These are phyloP conservation scores for Apotomis turbidana DNA, from an alignment of 2,888 invertebrate genomes.

Conservation along the genomic window DNA sequence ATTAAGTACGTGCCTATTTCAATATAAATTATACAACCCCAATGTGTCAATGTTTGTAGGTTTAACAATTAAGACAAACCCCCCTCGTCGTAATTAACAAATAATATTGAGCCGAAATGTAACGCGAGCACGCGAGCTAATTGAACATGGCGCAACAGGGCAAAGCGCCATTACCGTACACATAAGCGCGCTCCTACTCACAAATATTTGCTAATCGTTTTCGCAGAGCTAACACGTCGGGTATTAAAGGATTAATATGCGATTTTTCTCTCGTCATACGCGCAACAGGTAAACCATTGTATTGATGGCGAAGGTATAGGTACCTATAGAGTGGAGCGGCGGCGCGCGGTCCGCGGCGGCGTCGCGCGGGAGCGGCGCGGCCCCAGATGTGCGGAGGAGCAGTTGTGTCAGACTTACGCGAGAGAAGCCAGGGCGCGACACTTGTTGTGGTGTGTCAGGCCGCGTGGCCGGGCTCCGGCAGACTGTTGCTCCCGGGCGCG, in stretches of 20 bases:
- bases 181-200: conserved; percentile 14
- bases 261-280: conserved; percentile 60
- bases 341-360: conserved; percentile 39
- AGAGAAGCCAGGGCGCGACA: conserved; percentile 56
- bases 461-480: conserved; percentile 83
- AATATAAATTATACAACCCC: not conserved
- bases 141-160: conserved; percentile 37
- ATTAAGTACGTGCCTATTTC: not conserved
- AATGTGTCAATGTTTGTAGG: not conserved
- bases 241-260: conserved; percentile 36
- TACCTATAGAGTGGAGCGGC: conserved; percentile 41
- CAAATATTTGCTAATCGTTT: conserved; percentile 39
- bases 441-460: conserved; percentile 69
- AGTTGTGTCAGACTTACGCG: conserved; percentile 71
- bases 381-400: conserved; percentile 44
- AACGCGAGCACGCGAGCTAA: conserved; percentile 35
- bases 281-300: conserved; percentile 72
- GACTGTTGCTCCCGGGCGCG: conserved; percentile 83
- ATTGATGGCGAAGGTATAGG: conserved; percentile 51
- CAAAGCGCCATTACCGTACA: conserved; percentile 31
- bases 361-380: conserved; percentile 41
- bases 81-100: conserved; percentile 18
- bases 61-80: conserved; percentile 27
- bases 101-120: conserved; percentile 24
- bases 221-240: conserved; percentile 29